These are phyloP conservation scores for Acanthosepion esculentum DNA, from an alignment of 2,888 invertebrate species.

Conservation along the genomic window DNA sequence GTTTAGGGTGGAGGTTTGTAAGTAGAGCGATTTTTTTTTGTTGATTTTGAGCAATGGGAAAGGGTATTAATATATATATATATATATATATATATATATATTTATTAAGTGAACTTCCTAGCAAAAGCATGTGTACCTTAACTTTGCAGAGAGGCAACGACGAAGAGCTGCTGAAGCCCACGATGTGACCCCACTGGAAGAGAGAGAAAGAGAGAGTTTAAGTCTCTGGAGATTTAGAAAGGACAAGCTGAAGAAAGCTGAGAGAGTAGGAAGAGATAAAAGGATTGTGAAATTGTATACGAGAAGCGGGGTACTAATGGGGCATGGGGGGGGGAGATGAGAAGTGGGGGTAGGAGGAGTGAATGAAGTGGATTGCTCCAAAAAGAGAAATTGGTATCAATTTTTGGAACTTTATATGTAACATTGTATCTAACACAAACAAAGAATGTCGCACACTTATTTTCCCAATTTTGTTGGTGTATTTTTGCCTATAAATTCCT, in stretches of 20 bases:
- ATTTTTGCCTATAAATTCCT: too few species aligned
- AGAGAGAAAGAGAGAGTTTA: conserved; percentile 20
- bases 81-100: background rate
- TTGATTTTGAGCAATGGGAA: background rate
- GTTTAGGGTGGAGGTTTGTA: background rate
- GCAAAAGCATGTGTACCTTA: conserved; percentile 18
- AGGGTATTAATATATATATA: background rate
- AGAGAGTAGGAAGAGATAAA: too few species aligned
- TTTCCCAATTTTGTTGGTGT: too few species aligned
- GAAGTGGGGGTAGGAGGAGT: too few species aligned
- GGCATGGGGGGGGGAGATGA: too few species aligned
- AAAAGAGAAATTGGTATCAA: too few species aligned
- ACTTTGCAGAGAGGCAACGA: conserved; percentile 22
- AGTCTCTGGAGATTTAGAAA: background rate
- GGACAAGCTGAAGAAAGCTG: background rate
- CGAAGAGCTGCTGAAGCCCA: background rate
- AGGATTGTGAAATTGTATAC: too few species aligned
- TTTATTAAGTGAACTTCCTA: conserved; percentile 13
- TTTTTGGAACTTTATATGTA: too few species aligned
- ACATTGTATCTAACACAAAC: too few species aligned
- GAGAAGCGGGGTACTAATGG: too few species aligned
- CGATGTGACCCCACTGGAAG: conserved; percentile 33
- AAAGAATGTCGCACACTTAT: too few species aligned
- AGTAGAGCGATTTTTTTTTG: background rate
- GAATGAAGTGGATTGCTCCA: too few species aligned